Conservation (phyloP, 2,888 invertebrate genomes). For the Rhorus exstirpatorius region DNA sequence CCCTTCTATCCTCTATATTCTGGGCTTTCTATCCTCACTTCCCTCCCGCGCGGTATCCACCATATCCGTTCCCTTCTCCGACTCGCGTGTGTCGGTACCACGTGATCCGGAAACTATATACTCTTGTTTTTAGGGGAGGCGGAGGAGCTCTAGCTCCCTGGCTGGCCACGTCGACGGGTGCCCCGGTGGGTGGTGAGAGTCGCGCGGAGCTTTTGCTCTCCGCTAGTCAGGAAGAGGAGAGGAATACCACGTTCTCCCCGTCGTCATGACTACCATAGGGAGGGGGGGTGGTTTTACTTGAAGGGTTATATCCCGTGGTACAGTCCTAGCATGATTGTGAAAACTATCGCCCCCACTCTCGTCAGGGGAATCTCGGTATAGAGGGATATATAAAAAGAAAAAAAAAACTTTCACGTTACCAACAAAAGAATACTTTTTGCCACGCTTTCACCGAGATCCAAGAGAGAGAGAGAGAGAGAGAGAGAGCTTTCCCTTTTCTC, state of each 20-base stretch:
- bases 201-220: conserved; percentile 63
- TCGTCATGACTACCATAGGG: conserved; percentile 82
- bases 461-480: too few relatives aligned
- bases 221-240: conserved; percentile 68
- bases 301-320: conserved; percentile 82
- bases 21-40: conserved; percentile 79
- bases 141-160: conserved; percentile 63
- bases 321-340: conserved; percentile 83
- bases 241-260: conserved; percentile 82
- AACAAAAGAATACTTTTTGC: conserved; percentile 78
- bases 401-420: conserved; percentile 70
- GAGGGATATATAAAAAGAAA: too few relatives aligned
- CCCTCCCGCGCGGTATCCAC: conserved; percentile 71
- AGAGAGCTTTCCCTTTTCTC: conserved; percentile 82
- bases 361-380: conserved; percentile 8
- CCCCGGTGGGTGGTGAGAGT: conserved; percentile 71
- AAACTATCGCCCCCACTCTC: conserved; percentile 74
- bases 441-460: conserved; percentile 75
- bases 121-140: conserved; percentile 83
- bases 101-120: conserved; percentile 84
- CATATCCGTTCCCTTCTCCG: background rate
- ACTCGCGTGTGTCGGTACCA: conserved; percentile 76
- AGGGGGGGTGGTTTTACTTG: conserved; percentile 83
- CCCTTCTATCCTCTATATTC: conserved; percentile 81
- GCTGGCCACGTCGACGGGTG: conserved; percentile 64